Percentiles rank a stretch among this genome's conserved stretches.
Evolutionary conservation across 1,140 invertebrate genomes (phyloP).

Genomic region (Paramacrobiotus metropolitanus): DNA sequence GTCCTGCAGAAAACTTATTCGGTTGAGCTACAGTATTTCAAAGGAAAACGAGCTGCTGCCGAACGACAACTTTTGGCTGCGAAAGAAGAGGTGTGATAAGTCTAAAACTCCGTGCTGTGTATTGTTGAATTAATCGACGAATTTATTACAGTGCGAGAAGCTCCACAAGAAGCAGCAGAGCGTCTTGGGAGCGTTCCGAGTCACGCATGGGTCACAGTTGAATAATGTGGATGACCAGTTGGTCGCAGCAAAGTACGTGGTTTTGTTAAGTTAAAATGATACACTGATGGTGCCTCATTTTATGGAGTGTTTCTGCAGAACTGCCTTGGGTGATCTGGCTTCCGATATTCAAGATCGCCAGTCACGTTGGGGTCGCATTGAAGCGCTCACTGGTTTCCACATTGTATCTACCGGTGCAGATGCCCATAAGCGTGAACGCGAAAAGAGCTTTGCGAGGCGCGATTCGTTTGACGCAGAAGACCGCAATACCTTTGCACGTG

Average conservation of each 20-base stretch:
- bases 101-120: not conserved
- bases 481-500: too few relatives aligned
- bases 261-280: not conserved
- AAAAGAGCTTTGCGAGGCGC: not conserved
- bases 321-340: not conserved
- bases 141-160: constrained; percentile 1
- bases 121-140: not conserved
- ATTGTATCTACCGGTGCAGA: not conserved
- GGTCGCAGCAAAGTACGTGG: not conserved
- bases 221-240: not conserved
- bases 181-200: not conserved
- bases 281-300: too few relatives aligned
- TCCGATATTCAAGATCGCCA: not conserved
- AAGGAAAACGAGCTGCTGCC: not conserved
- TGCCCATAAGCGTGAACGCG: not conserved
- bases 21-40: not conserved
- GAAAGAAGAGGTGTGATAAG: not conserved
- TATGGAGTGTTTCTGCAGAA: too few relatives aligned
- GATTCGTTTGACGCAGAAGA: not conserved
- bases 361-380: not conserved
- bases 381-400: not conserved
- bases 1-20: not conserved
- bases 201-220: not conserved
- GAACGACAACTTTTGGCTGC: not conserved
- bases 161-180: constrained; percentile 2